Evolutionary conservation across 2,113 vertebrate genomes (phyloP), one percentile per base, ranked within the genome.

Genomic region (Neolamprologus kungweensis): DNA sequence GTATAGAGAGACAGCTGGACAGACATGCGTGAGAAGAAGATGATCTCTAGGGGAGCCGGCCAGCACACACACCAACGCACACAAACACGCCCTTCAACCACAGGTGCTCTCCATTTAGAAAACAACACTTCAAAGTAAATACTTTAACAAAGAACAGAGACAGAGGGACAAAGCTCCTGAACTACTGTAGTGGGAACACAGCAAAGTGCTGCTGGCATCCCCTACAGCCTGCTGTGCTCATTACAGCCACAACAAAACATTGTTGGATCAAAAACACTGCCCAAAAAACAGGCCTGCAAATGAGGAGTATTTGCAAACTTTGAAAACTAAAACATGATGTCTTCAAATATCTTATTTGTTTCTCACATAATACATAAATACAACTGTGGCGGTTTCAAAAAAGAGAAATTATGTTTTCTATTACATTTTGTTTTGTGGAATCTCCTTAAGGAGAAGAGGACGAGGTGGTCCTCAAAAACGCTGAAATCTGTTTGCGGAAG

Each of bases 91-190:
- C 88, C 9, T 73, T 87, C 47, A 78, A 68, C 12, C 87, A 90
- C 91, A 91, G 91, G 85, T 90, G 89, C 83, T 90, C 53, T 89
- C 81, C 88, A 91, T 92, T 88, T 87, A 91, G 86, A 87, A 90
- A 92, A 91, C 86, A 88, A 86, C 87, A 86, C 87, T 89, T 91
- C 87, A 89, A 92, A 92, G 92, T 89, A 92, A 89, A 92, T 88
- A 83, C 82, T 89, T 88, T 83, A 88, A 92, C 82, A 85, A 86
- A 89, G 84, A 91, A 53, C 91, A 88, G 91, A 57, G 75, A 45
- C 54, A 54, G 28, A 40, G 58, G 16, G 65, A 84, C 81, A 80
- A 54, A 65, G 88, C 83, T 92, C 31, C 83, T 84, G 73, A 60
- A 85, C 87, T 71, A 81, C 85, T 81, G 73, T 37, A 57, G 19